Conservation (phyloP, 2,888 invertebrate genomes). For the Chironomus riparius region DNA sequence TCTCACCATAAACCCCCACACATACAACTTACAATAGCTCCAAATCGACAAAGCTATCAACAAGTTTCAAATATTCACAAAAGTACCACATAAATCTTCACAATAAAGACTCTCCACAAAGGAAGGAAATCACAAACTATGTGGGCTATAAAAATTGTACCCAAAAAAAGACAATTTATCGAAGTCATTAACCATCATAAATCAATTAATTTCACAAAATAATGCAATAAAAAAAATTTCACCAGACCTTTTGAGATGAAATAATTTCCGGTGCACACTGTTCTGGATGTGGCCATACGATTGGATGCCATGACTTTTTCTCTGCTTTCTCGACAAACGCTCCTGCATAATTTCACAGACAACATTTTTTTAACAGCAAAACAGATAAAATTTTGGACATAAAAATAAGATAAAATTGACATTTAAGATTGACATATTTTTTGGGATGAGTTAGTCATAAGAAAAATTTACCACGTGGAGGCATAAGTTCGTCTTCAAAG, state of each 20-base stretch:
- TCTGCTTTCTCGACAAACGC: conserved; percentile 25
- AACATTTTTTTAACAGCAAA: background rate
- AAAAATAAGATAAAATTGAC: background rate
- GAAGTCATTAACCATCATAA: background rate
- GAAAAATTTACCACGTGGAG: conserved; percentile 18
- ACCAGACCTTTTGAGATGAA: background rate
- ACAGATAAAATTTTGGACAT: background rate
- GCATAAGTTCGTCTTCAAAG: conserved; percentile 14
- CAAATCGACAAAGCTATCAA: no score
- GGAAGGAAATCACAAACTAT: no score
- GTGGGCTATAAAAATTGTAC: no score
- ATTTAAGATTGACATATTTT: background rate
- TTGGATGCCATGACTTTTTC: conserved; percentile 21
- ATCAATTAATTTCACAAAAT: background rate
- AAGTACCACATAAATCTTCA: no score
- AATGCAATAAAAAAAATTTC: background rate
- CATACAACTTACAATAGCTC: no score
- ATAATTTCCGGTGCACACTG: background rate
- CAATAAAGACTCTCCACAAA: no score
- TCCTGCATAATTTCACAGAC: background rate
- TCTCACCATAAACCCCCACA: no score
- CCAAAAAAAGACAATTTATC: no score
- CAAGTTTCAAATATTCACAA: no score
- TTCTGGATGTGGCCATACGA: conserved; percentile 19
- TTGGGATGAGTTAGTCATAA: background rate